Conservation (phyloP, 2,888 invertebrate species). For the Lordiphosa andalusiaca region DNA sequence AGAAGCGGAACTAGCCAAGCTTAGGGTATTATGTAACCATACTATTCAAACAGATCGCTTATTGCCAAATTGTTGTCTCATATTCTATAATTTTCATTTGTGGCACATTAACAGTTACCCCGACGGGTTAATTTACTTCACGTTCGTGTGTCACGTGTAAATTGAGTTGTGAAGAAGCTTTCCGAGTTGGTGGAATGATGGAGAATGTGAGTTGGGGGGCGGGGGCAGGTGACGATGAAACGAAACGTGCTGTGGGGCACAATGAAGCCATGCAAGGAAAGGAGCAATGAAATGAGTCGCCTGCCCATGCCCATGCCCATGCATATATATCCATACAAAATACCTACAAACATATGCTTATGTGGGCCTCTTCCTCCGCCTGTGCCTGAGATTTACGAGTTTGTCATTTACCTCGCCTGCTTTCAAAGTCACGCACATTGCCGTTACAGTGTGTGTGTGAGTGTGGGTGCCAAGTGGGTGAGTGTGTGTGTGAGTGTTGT, state of each 20-base stretch:
- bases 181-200: slow-evolving; percentile 10
- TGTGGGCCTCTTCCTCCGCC: slow-evolving; percentile 11
- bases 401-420: slow-evolving; percentile 65
- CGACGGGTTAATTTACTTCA: slow-evolving; percentile 55
- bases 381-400: slow-evolving; percentile 55
- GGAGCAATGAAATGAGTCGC: slow-evolving; percentile 29
- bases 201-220: too few relatives aligned
- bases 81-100: neutral
- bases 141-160: slow-evolving; percentile 67
- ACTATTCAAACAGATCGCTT: neutral
- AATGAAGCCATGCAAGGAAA: slow-evolving; percentile 71
- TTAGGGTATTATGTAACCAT: too few relatives aligned
- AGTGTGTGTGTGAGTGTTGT: slow-evolving; percentile 44
- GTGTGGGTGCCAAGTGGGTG: slow-evolving; percentile 17
- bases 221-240: slow-evolving; percentile 55
- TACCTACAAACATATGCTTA: slow-evolving; percentile 4
- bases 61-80: neutral
- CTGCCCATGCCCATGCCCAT: slow-evolving; percentile 20
- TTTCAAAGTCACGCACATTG: slow-evolving; percentile 70
- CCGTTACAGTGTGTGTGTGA: slow-evolving; percentile 39
- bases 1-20: too few relatives aligned
- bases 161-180: slow-evolving; percentile 59
- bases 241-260: slow-evolving; percentile 73
- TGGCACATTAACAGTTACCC: neutral
- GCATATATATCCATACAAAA: slow-evolving; percentile 25